phyloP scores from a whole-genome alignment of 2,113 vertebrate species.

The Gadus macrocephalus region DNA sequence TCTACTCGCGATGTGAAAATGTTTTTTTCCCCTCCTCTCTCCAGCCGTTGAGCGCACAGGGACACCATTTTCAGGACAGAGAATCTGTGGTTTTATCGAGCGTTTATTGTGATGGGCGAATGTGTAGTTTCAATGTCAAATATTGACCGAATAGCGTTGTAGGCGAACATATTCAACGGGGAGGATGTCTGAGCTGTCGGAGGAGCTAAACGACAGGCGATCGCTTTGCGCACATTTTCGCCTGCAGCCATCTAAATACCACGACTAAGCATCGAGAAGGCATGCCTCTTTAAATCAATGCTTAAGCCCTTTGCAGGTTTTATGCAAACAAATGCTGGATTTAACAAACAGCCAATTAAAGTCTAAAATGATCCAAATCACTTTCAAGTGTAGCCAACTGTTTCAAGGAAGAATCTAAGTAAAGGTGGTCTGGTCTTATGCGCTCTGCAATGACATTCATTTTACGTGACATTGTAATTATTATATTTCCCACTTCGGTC shows the following conservation, averaged over 20 bases:
- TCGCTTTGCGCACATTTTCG: constrained; percentile 36
- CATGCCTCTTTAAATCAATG: constrained; percentile 51
- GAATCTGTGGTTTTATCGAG: too few species aligned
- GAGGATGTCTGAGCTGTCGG: constrained; percentile 14
- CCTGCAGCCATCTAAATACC: constrained; percentile 26
- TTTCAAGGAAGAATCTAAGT: constrained; percentile 69
- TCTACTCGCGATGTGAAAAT: constrained; percentile 49
- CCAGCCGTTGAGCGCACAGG: too few species aligned
- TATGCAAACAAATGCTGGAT: constrained; percentile 65
- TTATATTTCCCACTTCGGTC: constrained; percentile 2
- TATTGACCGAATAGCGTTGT: constrained; percentile 36
- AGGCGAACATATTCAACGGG: constrained; percentile 40
- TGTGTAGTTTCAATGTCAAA: constrained; percentile 47
- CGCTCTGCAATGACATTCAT: constrained; percentile 36
- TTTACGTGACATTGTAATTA: constrained; percentile 24
- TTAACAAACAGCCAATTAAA: constrained; percentile 73
- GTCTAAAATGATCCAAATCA: constrained; percentile 71
- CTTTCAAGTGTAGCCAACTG: constrained; percentile 72
- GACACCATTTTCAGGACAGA: too few species aligned
- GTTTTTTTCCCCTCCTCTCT: constrained; percentile 6
- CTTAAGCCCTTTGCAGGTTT: constrained; percentile 7
- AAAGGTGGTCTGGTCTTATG: constrained; percentile 65
- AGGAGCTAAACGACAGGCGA: constrained; percentile 29
- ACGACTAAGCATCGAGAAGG: constrained; percentile 19
- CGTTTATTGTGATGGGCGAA: not conserved